Conservation (phyloP, 1,140 invertebrate species). For the Leptopilina boulardi region DNA sequence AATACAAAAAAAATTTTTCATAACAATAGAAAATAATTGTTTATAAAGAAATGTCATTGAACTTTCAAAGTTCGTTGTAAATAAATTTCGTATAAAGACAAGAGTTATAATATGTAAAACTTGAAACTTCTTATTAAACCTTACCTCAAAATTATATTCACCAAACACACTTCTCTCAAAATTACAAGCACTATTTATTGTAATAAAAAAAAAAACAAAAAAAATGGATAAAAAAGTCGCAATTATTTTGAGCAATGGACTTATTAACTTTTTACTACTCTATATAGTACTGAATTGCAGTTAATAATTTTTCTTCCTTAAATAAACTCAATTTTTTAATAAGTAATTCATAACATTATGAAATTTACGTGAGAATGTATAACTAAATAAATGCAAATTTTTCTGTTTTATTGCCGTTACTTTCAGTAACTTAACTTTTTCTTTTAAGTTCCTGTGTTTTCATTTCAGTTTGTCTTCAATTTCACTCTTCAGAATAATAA, state of each 20-base stretch:
- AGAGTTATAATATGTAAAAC: neutral
- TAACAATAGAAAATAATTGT: neutral
- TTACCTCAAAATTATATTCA: neutral
- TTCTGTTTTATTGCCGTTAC: neutral
- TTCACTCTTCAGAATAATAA: neutral
- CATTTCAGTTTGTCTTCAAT: neutral
- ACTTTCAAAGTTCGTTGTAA: conserved; percentile 20
- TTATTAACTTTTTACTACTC: too few relatives aligned
- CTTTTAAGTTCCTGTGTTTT: neutral
- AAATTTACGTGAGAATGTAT: neutral
- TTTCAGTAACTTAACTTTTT: neutral
- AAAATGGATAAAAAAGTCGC: too few relatives aligned
- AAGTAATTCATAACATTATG: neutral
- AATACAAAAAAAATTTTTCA: neutral
- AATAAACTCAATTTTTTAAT: neutral
- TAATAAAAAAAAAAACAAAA: too few relatives aligned
- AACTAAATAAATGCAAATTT: conserved; percentile 4
- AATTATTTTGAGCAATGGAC: too few relatives aligned
- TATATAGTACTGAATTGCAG: too few relatives aligned
- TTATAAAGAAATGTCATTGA: neutral
- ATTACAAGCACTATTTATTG: too few relatives aligned
- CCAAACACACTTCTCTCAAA: too few relatives aligned
- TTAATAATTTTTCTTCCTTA: too few relatives aligned
- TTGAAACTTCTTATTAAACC: neutral
- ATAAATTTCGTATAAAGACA: conserved; percentile 28